Percentiles rank a stretch among this genome's conserved stretches.
phyloP scores from a whole-genome alignment of 2,797 vertebrate genomes.

The Cynodonichthys magdalenae region DNA sequence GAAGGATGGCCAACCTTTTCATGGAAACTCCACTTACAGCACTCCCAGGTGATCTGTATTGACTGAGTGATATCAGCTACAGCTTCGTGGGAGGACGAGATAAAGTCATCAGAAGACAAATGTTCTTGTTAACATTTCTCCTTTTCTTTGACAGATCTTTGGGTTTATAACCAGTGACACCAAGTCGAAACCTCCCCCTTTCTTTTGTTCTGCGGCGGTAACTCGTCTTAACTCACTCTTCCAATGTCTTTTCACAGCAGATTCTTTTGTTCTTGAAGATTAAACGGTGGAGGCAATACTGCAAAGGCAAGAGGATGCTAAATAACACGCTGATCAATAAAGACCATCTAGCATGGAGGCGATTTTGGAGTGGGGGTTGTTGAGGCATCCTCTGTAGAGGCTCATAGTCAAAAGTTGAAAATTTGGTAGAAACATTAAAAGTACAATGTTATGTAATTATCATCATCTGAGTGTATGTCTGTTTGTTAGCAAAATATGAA shows the following conservation, averaged over 20 bases:
- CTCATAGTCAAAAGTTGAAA: neutral
- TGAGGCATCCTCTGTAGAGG: constrained; percentile 34
- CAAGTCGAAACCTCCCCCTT: constrained; percentile 50
- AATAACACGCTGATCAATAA: constrained; percentile 77
- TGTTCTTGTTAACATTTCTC: constrained; percentile 32
- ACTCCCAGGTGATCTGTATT: constrained; percentile 46
- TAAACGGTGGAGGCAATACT: constrained; percentile 58
- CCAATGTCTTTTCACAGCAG: constrained; percentile 50
- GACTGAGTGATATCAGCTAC: constrained; percentile 48
- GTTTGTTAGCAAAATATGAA: too few relatives aligned
- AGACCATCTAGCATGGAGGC: constrained; percentile 59
- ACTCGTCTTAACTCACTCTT: constrained; percentile 59
- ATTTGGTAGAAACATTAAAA: neutral
- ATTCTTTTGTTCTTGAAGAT: constrained; percentile 70
- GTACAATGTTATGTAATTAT: too few relatives aligned
- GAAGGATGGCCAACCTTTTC: constrained; percentile 13
- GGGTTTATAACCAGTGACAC: constrained; percentile 48
- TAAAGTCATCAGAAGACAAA: constrained; percentile 51
- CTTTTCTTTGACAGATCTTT: constrained; percentile 28
- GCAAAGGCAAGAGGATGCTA: constrained; percentile 48
- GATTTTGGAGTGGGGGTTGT: constrained; percentile 47
- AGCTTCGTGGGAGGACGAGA: constrained; percentile 28
- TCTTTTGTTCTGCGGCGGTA: constrained; percentile 41
- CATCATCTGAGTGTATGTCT: too few relatives aligned
- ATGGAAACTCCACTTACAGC: constrained; percentile 10